Evolutionary conservation across 2,797 vertebrate genomes (phyloP).

Genomic region (Spinus pinus): DNA sequence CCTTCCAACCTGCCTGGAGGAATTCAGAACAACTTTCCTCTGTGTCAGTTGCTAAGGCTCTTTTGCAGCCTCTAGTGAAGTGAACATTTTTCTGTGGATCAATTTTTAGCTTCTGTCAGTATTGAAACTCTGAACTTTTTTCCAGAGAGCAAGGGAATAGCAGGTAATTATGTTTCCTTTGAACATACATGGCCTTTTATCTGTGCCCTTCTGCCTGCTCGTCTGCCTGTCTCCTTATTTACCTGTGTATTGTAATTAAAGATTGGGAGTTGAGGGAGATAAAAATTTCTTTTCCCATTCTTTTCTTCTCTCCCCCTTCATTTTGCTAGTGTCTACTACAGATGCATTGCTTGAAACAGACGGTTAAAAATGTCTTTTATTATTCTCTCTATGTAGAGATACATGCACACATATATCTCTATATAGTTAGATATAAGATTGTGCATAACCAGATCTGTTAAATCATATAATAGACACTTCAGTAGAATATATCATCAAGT

Average conservation of each 20-base stretch:
- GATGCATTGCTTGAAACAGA: not conserved
- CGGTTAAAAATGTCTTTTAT: not conserved
- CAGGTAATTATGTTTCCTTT: slow-evolving; percentile 63
- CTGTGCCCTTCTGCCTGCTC: slow-evolving; percentile 46
- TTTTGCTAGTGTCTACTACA: not conserved
- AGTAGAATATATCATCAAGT: not conserved
- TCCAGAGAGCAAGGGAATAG: slow-evolving; percentile 55
- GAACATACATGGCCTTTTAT: slow-evolving; percentile 57
- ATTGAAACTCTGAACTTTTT: slow-evolving; percentile 60
- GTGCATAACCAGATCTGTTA: not conserved
- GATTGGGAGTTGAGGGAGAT: not conserved
- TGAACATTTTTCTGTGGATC: slow-evolving; percentile 65
- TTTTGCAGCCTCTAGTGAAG: slow-evolving; percentile 66
- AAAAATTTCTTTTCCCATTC: not conserved
- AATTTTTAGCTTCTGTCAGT: slow-evolving; percentile 67
- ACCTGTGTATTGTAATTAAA: slow-evolving; percentile 53
- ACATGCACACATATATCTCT: not conserved
- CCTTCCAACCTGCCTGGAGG: slow-evolving; percentile 71
- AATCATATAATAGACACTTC: not conserved
- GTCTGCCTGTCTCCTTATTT: slow-evolving; percentile 47
- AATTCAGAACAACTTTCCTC: slow-evolving; percentile 69
- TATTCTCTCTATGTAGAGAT: not conserved
- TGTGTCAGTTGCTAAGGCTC: slow-evolving; percentile 58
- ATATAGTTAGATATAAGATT: not conserved
- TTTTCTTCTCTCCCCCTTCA: not conserved